Conservation (phyloP, 2,888 invertebrate species). For the Drosophila paranaensis region DNA sequence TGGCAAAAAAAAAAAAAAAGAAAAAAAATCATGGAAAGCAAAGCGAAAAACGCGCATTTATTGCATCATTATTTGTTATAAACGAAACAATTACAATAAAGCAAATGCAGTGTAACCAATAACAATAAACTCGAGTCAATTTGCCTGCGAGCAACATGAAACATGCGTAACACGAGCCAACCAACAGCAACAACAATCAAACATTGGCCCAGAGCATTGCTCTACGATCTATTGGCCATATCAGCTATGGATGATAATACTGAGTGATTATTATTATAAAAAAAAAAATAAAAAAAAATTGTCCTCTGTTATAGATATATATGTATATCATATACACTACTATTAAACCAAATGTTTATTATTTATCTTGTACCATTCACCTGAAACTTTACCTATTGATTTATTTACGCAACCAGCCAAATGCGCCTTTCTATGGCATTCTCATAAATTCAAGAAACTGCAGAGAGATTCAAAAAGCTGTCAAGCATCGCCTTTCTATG, state of each 20-base stretch:
- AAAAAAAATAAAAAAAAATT: not conserved
- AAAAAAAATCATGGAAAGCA: constrained; percentile 2
- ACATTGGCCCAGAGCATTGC: not conserved
- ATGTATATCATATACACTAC: too few species aligned
- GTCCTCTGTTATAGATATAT: not conserved
- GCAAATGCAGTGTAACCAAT: constrained; percentile 44
- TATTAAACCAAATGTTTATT: constrained; percentile 7
- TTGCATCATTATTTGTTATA: constrained; percentile 55
- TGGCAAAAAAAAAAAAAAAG: constrained; percentile 17
- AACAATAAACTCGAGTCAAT: constrained; percentile 22
- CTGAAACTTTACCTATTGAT: not conserved
- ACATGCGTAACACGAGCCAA: constrained; percentile 38
- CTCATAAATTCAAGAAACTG: not conserved
- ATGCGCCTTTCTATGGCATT: not conserved
- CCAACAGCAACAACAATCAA: constrained; percentile 29
- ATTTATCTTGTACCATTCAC: not conserved
- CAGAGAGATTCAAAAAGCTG: not conserved
- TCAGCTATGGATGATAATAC: not conserved
- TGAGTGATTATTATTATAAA: too few species aligned
- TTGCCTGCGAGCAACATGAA: constrained; percentile 1
- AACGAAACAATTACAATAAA: constrained; percentile 64
- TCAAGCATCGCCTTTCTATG: too few species aligned
- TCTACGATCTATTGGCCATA: not conserved
- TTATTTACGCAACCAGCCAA: not conserved
- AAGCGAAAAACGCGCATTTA: constrained; percentile 37